Base-by-base conservation (phyloP, 2,797 vertebrate species). In the Manis javanica region DNA sequence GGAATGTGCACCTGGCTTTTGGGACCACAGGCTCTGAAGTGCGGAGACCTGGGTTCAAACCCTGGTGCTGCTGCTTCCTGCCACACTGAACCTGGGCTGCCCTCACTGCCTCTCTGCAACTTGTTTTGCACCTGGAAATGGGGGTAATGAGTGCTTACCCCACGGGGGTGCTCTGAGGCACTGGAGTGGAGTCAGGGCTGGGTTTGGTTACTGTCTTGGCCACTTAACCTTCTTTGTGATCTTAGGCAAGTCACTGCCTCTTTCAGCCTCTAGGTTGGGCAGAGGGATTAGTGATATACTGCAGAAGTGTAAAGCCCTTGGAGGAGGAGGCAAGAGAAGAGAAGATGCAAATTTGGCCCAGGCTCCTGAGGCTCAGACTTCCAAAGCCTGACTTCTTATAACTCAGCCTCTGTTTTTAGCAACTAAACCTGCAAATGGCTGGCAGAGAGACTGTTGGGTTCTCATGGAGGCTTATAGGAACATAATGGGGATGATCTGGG, bases 141-240 rank as follows among this genome's bases (percentile, higher is more conserved):
- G n/a, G 7, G 16, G 18, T 29, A 8, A 12, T 4, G 34, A 42
- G 2, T 0, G 2, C 16, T 24, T 0, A 0, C 51, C 64, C 21
- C 64, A 0, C 34, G 11, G 23, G 42, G 34, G 9, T 10, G 12
- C 81, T 14, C 15, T 9, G 66, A 72, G 39, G 51, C 12, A 49
- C 12, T 5, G 21, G 64, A 18, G 26, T 4, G 11, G 51, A 75
- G n/a, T 81, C 72, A 63, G 34, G 46, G 34, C 24, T 57, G 51
- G 8, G 31, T 34, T 19, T 16, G 16, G 66, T 71, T 85, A 59
- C 34, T 15, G 55, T 42, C 23, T 11, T 57, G 34, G 78, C 63
- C 69, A 10, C 4, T 55, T 69, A 5, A 42, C 2, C 66, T 59
- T 31, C 55, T 46, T 71, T 46, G 29, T 34, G 29, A 72, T 74